Base-by-base conservation (phyloP, 2,113 vertebrate species). In the Actenoides hombroni region DNA sequence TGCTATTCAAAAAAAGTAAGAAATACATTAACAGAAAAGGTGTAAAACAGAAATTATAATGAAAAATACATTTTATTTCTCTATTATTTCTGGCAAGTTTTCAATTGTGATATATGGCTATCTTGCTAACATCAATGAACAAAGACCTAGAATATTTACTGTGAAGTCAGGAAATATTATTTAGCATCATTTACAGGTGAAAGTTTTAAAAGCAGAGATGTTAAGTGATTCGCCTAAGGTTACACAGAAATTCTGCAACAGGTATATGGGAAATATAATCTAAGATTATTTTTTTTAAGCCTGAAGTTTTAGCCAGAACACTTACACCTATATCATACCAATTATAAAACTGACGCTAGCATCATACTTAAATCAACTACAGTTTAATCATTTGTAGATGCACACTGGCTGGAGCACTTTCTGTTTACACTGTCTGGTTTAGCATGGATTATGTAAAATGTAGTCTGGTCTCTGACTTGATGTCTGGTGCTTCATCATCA, bases 391-490 rank as follows among this genome's bases (percentile, higher is more conserved):
- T 51, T 67, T 48, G 28, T 26, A 3, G 31, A 48, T 53, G 56
- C 12, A 68, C 91, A 31, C 65, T 75, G 42, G 59, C 21, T 42
- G n/a, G 5, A 76, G 10, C 16, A 64, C 82, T 8, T 67, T 74
- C 64, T 75, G 25, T 90, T 95, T 87, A 33, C 29, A 8, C 15
- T 75, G 77, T 37, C 81, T 68, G 48, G 35, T 33, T 76, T 60
- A 42, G 46, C 28, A 35, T 1, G 0, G 11, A 80, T 15, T 8
- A 13, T 1, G 7, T 54, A 51, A 37, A 1, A 56, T 29, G 23
- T 15, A 75, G 65, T 53, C 78, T 90, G 65, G 33, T 64, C 70
- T 78, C 56, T 75, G 48, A 75, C 56, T 84, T 54, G 37, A 35
- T 49, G 40, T 63, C 77, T 94, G 69, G 40, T 33, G 48, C 53